Evolutionary conservation across 2,797 vertebrate species (phyloP).

Genomic region (Hemibagrus guttatus): DNA sequence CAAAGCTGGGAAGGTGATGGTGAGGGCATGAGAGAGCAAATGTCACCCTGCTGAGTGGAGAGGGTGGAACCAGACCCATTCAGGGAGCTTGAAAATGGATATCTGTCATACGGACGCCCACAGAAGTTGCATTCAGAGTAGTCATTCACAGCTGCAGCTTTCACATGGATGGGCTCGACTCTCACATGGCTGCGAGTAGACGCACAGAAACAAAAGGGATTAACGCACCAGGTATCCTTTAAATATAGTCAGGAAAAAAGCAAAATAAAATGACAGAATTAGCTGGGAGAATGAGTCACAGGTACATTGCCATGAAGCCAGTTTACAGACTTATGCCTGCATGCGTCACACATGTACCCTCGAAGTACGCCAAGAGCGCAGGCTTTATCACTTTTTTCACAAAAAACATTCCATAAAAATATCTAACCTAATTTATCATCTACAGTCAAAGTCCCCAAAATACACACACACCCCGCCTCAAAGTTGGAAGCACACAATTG

Average conservation of each 20-base stretch:
- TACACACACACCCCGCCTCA: too few species aligned
- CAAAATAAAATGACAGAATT: neutral
- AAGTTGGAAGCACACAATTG: neutral
- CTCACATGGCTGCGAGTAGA: neutral
- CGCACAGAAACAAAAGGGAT: neutral
- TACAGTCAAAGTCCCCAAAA: too few species aligned
- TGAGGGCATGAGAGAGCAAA: conserved; percentile 28
- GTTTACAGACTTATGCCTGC: neutral
- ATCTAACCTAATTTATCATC: neutral
- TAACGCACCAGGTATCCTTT: neutral
- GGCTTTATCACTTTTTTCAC: neutral
- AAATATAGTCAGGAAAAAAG: neutral
- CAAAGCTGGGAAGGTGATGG: conserved; percentile 24
- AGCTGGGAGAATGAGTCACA: neutral
- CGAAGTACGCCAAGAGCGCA: too few species aligned
- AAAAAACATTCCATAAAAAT: neutral
- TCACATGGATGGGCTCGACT: conserved; percentile 15
- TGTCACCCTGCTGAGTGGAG: conserved; percentile 18
- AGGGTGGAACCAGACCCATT: conserved; percentile 41
- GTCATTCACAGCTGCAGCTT: conserved; percentile 31
- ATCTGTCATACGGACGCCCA: conserved; percentile 35
- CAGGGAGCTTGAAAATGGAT: conserved; percentile 21
- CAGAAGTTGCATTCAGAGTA: neutral
- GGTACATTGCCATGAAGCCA: neutral
- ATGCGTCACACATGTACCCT: neutral